phyloP scores from a whole-genome alignment of 2,888 invertebrate species.

The Latrodectus hesperus region DNA sequence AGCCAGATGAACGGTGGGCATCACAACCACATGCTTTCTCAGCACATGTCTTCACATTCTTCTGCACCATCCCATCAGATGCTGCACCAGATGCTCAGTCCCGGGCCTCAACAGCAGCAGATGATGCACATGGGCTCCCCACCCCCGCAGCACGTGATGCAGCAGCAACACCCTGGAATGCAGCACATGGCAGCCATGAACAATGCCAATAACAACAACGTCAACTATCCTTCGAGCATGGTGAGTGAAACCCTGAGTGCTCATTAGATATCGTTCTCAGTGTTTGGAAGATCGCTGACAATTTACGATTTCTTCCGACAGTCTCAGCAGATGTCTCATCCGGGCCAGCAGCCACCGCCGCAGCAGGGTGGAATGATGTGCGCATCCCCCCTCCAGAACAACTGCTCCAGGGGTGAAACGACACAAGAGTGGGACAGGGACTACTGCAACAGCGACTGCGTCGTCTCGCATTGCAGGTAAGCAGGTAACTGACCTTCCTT shows the following conservation, averaged over 20 bases:
- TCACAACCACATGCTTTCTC: slow-evolving; percentile 43
- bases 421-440: slow-evolving; percentile 87
- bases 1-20: slow-evolving; percentile 52
- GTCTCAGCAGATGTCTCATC: slow-evolving; percentile 50
- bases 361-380: slow-evolving; percentile 59
- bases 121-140: slow-evolving; percentile 35
- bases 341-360: slow-evolving; percentile 30
- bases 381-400: slow-evolving; percentile 52
- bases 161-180: slow-evolving; percentile 48
- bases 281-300: neutral
- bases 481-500: slow-evolving; percentile 46
- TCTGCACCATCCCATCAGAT: slow-evolving; percentile 56
- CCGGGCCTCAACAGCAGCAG: slow-evolving; percentile 40
- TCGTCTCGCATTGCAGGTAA: slow-evolving; percentile 94
- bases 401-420: slow-evolving; percentile 27
- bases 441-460: slow-evolving; percentile 94
- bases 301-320: neutral
- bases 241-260: slow-evolving; percentile 16
- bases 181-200: slow-evolving; percentile 34
- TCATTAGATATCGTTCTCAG: neutral
- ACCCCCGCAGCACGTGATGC: slow-evolving; percentile 20
- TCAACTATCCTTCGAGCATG: slow-evolving; percentile 52
- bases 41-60: slow-evolving; percentile 34
- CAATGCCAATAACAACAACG: slow-evolving; percentile 45
- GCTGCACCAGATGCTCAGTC: slow-evolving; percentile 62